Evolutionary conservation across 1,140 invertebrate genomes (phyloP), one percentile per base, ranked within the genome.

Genomic region (honey bee (Apis mellifera)): DNA sequence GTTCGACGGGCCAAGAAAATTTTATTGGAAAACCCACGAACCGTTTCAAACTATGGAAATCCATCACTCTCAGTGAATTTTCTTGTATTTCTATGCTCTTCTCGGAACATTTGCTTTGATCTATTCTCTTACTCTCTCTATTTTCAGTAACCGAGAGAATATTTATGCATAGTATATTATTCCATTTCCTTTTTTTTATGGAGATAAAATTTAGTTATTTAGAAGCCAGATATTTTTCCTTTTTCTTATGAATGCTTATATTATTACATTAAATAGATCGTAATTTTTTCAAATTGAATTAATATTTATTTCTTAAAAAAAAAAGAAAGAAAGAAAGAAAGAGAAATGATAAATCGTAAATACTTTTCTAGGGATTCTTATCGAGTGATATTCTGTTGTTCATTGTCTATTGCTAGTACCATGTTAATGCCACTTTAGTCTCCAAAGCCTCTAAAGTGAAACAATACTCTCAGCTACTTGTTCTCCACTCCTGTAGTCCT

Each of bases 91-190:
- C 80, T 70, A 48, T 60, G 57, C 42, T 60, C 59, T 78, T 83
- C 62, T 82, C 79, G 84, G 79, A 69, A 86, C 85, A 86, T 86
- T 86, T 83, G 84, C 81, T 80, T 69, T 78, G 82, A 83, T 71
- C 78, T 57, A 54, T 66, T 32, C 57, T 57, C 9, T 19, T 42
- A 17, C 57, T 19, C 7, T 1, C n/a, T 52, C n/a, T 13, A 69
- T 26, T 71, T 55, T 71, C 69, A 19, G 9, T 70, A 17, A 74
- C 60, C 26, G 32, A 57, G 55, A 9, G 55, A 4, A 59, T 42
- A 74, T 48, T 74, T 60, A 42, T 74, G 55, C 26, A 60, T 60
- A 74, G 32, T 74, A 19, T 11, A 48, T 68, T 68, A 26, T 71
- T 26, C n/a, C 21, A 60, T 50, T 48, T 74, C 19, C 23, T 7